phyloP scores from a whole-genome alignment of 1,140 invertebrate genomes.

The Phocides pigmalion region DNA sequence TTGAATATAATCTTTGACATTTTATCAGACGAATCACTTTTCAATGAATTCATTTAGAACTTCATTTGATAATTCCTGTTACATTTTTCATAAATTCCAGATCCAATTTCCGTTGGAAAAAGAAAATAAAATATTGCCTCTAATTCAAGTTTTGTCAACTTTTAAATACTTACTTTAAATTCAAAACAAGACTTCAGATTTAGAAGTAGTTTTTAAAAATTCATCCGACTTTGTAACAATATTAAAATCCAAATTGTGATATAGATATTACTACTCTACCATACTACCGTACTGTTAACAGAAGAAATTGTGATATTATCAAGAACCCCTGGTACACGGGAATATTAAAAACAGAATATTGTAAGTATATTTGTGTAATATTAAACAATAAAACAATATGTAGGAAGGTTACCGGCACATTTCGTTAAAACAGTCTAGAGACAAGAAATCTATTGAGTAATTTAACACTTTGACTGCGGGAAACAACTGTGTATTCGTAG shows the following conservation, averaged over 20 bases:
- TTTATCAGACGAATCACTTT: background rate
- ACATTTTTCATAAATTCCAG: background rate
- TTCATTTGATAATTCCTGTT: background rate
- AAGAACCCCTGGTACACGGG: background rate
- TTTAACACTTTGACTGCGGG: too few species aligned
- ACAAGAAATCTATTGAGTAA: background rate
- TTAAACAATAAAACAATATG: constrained; percentile 1
- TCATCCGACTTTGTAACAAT: too few species aligned
- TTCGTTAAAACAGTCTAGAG: background rate
- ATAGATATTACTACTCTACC: background rate
- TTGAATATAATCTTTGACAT: background rate
- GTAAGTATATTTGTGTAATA: constrained; percentile 1
- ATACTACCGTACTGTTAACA: background rate
- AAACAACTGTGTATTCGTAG: too few species aligned
- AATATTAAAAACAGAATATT: constrained; percentile 11
- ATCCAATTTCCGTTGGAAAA: background rate
- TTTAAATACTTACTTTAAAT: background rate
- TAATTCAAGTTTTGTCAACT: background rate
- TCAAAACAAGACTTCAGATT: background rate
- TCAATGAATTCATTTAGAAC: background rate
- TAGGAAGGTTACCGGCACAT: background rate
- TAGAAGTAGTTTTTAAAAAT: background rate
- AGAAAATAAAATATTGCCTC: background rate
- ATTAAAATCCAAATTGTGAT: background rate
- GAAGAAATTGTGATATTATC: constrained; percentile 19